Evolutionary conservation across 2,797 vertebrate genomes (phyloP).

Genomic region (Poecilia wingei): DNA sequence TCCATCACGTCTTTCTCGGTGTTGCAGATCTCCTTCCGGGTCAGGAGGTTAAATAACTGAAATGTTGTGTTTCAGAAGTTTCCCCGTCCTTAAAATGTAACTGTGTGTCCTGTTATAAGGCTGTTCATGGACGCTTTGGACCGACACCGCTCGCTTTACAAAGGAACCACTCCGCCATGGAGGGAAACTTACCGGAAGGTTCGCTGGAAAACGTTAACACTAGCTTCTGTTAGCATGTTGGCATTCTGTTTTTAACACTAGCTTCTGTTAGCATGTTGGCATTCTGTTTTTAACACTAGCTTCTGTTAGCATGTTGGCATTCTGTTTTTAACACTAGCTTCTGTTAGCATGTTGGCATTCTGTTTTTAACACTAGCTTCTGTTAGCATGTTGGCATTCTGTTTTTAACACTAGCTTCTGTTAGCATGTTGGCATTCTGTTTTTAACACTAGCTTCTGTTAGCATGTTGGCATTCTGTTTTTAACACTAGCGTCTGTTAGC

Average conservation of each 20-base stretch:
- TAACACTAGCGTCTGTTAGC: too few species aligned
- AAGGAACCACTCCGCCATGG: conserved; percentile 82
- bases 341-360: too few species aligned
- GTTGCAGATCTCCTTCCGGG: conserved; percentile 51
- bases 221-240: conserved; percentile 5
- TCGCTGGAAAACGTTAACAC: background rate
- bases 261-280: too few species aligned
- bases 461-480: too few species aligned
- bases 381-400: too few species aligned
- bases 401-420: background rate
- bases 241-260: background rate
- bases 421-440: conserved; percentile 6
- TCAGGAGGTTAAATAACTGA: conserved; percentile 31
- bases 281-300: background rate
- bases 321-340: background rate
- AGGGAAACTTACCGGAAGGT: conserved; percentile 82
- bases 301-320: conserved; percentile 9
- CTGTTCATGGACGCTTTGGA: conserved; percentile 71
- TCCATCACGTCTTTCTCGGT: conserved; percentile 40
- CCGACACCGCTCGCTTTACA: conserved; percentile 80
- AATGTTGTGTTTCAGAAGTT: conserved; percentile 26
- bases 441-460: too few species aligned
- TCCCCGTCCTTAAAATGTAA: fast-evolving
- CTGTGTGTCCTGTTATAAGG: fast-evolving
- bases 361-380: too few species aligned